Evolutionary conservation across 2,113 vertebrate species (phyloP), one percentile per base, ranked within the genome.

Genomic region (Heterotilapia buettikoferi): DNA sequence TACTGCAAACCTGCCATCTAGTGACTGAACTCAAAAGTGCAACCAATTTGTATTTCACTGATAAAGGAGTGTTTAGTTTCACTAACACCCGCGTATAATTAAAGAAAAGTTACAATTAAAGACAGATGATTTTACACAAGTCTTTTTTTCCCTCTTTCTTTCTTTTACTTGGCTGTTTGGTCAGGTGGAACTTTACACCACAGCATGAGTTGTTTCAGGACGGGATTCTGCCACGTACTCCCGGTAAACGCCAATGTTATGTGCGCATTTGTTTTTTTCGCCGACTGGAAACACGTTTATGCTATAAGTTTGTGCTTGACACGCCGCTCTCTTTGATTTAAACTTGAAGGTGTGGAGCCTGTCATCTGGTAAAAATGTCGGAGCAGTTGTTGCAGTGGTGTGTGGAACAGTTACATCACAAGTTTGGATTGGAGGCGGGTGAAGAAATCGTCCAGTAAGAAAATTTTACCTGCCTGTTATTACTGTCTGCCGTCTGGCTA

Each of bases 391-490:
- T 97, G 87, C 91, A 91, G 6, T 99, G 98, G 98, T 98, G 98
- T 76, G 96, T 97, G 40, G 96, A 96, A 66, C 96, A 98, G 83
- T 83, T 99, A 68, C 95, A 97, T 21, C 96, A 95, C 12, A 95
- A 94, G 52, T 99, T 99, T 66, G 96, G 96, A 7, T 83, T 99
- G 93, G 97, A 98, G 52, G 97, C 97, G 36, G 97, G 97, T 94
- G 98, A 98, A 94, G 98, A 99, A 54, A 97, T 99, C 38, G 96
- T 98, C 80, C 95, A 96, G 98, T 99, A 93, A 98, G 97, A 92
- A 6, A 68, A 12, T 45, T 54, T 5, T 63, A 85, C 66, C 3
- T 40, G 50, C 26, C 84, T 4, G 57, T 63, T 33, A 5, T 12
- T 26, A 76, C 18, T 5, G 31, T 10, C 16, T 24, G 43, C 38